Base-by-base conservation (phyloP, 2,797 vertebrate species). In the Acrossocheilus wenchowensis region DNA sequence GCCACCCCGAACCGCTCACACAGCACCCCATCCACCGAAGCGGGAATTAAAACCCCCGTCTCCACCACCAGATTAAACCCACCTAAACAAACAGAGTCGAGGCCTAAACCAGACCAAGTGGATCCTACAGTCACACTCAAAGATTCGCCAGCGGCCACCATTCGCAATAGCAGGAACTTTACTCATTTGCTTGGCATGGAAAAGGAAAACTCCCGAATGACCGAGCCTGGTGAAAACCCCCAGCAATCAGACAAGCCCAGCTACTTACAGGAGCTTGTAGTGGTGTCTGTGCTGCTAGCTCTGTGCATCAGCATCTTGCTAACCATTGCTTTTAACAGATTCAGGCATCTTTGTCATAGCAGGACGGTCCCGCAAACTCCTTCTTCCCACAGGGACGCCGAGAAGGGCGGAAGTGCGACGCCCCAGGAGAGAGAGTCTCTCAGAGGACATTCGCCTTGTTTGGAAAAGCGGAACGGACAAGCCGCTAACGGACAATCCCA, bases 231-330 rank as follows among this genome's bases (percentile, higher is more conserved):
- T 0, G 26, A 90, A 90, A 10, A 77, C 1, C 87, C 86, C 71
- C 82, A 64, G 26, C 85, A 68, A 0, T 45, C 83, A 0, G 85
- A 10, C 5, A 71, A 68, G 2, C 87, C 81, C 3, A 91, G 89
- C 69, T 96, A 94, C 83, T 85, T 95, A 0, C 92, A 91, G 89
- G 96, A 96, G 88, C 91, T 96, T 77, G 92, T 95, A 60, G 89
- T 92, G 0, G 94, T 96, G 62, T 95, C 94, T 0, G 82, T 94
- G 19, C 85, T 95, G 75, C 87, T 96, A 64, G 93, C 89, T 15
- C 78, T 95, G 54, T 92, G 93, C 78, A 30, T 95, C 79, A 92
- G 92, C 60, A 62, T 91, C 34, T 89, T 95, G 0, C 62, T 95
- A 54, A 89, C 91, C 6, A n/a, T 91, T 5, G 78, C 90, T 1